phyloP scores from a whole-genome alignment of 2,113 vertebrate species.

The Dipodomys ordii region DNA sequence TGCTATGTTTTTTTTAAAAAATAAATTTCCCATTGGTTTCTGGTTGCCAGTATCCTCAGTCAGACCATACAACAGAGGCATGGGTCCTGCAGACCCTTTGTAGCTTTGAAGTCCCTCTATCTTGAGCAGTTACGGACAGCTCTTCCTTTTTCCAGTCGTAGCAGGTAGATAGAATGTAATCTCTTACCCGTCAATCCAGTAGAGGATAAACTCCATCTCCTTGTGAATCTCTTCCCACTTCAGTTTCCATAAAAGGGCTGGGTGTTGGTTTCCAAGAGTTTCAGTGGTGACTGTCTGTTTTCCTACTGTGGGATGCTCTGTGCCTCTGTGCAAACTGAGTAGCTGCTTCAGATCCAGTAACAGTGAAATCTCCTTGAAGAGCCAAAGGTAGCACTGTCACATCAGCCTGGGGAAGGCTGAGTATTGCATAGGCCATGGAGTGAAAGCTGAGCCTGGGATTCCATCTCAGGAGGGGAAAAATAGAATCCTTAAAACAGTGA shows the following conservation, averaged over 20 bases:
- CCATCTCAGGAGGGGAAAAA: neutral
- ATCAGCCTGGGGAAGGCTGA: neutral
- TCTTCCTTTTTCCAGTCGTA: neutral
- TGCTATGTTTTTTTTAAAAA: neutral
- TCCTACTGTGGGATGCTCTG: neutral
- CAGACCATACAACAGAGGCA: no score
- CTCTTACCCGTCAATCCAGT: neutral
- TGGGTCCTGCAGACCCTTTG: no score
- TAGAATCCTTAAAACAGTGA: neutral
- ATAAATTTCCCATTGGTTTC: neutral
- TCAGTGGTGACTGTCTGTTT: neutral
- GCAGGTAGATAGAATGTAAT: no score
- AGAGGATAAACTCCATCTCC: neutral
- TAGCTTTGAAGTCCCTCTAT: neutral
- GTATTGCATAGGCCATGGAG: fast-evolving
- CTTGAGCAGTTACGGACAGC: neutral
- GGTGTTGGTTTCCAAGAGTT: neutral
- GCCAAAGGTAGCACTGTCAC: no score
- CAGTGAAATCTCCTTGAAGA: neutral
- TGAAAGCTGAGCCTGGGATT: neutral
- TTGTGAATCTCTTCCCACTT: neutral
- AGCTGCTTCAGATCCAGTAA: neutral
- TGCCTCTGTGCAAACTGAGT: neutral
- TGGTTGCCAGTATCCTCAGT: no score
- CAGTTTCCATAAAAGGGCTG: fast-evolving